A percentile compares a stretch with the other conserved stretches of the same genome.
Evolutionary conservation across 92 coral and sea anemone genomes (phyloP).

Genomic region (Bergia puertoricense): DNA sequence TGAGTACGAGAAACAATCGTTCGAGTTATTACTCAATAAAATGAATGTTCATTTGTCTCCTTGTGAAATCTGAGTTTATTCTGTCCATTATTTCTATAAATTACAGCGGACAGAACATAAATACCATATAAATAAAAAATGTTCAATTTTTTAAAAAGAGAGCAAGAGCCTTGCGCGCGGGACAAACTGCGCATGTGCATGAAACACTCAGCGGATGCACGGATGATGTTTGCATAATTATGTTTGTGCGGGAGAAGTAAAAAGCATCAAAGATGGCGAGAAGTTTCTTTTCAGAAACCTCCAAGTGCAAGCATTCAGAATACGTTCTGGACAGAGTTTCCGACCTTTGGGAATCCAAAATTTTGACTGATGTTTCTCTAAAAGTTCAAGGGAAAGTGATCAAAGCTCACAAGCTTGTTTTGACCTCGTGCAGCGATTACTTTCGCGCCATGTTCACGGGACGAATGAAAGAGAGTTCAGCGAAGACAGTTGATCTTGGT

Average conservation of each 20-base stretch:
- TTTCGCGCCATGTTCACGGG: constrained; percentile 72
- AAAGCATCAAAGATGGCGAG: not conserved
- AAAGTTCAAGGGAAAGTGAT: constrained; percentile 41
- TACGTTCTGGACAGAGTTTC: not conserved
- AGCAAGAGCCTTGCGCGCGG: too few relatives aligned
- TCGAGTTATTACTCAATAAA: too few relatives aligned
- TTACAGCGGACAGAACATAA: too few relatives aligned
- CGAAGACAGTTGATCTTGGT: constrained; percentile 43
- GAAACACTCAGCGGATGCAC: too few relatives aligned
- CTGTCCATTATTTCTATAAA: too few relatives aligned
- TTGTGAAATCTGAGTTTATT: too few relatives aligned
- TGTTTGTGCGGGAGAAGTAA: constrained; percentile 1
- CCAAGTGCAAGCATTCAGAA: constrained; percentile 1
- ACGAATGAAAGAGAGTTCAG: constrained; percentile 62
- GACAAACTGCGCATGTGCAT: too few relatives aligned
- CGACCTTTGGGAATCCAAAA: constrained; percentile 34
- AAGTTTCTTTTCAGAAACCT: not conserved
- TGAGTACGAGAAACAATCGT: too few relatives aligned
- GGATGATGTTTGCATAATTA: too few relatives aligned
- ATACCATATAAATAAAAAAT: too few relatives aligned
- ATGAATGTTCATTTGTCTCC: too few relatives aligned
- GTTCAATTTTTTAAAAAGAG: too few relatives aligned
- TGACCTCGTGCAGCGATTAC: constrained; percentile 64
- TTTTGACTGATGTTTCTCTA: constrained; percentile 45
- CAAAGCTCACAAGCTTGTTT: constrained; percentile 58